Conservation (phyloP, 1,140 invertebrate species). For the Pachyrhynchus sulphureomaculatus region DNA sequence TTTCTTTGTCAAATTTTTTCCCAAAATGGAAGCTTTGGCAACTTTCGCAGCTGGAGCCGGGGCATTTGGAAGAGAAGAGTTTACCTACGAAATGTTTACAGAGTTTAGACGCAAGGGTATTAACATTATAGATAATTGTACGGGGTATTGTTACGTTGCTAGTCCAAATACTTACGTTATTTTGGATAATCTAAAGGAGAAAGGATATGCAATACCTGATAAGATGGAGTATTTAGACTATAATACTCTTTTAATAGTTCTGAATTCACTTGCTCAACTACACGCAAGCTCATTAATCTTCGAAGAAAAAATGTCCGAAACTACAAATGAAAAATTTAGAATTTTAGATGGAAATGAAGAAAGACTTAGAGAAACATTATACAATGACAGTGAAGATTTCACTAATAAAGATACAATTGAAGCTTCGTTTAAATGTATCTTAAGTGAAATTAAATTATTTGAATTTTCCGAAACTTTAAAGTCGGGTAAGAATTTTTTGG, state of each 20-base stretch:
- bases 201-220: conserved; percentile 36
- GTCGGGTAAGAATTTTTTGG: background rate
- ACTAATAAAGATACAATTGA: conserved; percentile 24
- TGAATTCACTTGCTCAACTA: conserved; percentile 42
- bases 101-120: conserved; percentile 29
- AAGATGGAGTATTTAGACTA: conserved; percentile 41
- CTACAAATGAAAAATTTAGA: conserved; percentile 11
- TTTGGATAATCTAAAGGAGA: conserved; percentile 35
- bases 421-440: conserved; percentile 29
- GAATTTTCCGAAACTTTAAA: conserved; percentile 16
- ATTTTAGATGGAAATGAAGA: conserved; percentile 30
- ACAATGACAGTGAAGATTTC: conserved; percentile 19
- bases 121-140: conserved; percentile 37
- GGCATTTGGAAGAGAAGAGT: conserved; percentile 37
- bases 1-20: conserved; percentile 5
- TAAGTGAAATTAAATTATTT: conserved; percentile 31
- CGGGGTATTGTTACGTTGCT: conserved; percentile 27
- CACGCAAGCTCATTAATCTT: conserved; percentile 49
- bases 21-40: background rate
- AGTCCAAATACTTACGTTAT: conserved; percentile 36
- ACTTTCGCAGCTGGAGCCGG: conserved; percentile 27
- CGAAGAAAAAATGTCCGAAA: conserved; percentile 41
- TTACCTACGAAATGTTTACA: conserved; percentile 32
- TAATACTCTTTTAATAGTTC: conserved; percentile 41
- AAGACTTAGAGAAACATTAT: conserved; percentile 17